These are phyloP conservation scores for Anastatus disparis DNA, from an alignment of 1,140 invertebrate species.

Conservation along the genomic window DNA sequence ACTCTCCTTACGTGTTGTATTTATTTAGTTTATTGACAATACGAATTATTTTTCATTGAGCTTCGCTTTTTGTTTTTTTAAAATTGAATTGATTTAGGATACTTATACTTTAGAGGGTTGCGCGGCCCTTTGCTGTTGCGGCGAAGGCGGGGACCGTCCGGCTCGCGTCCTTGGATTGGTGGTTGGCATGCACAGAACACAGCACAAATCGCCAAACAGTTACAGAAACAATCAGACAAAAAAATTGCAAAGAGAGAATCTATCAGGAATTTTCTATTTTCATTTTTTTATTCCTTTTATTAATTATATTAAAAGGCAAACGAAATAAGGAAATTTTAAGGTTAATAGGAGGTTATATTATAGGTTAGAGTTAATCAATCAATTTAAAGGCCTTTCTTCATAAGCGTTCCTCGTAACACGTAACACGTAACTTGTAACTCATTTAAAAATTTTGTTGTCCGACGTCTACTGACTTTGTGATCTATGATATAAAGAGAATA, in stretches of 20 bases:
- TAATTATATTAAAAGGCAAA: too few relatives aligned
- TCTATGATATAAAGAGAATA: too few relatives aligned
- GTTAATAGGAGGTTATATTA: not conserved
- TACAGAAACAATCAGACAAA: conserved; percentile 63
- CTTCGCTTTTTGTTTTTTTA: conserved; percentile 34
- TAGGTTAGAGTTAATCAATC: not conserved
- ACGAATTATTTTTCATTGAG: too few relatives aligned
- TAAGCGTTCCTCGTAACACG: too few relatives aligned
- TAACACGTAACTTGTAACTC: too few relatives aligned
- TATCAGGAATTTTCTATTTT: too few relatives aligned
- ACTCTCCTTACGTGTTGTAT: not conserved
- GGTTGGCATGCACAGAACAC: conserved; percentile 67
- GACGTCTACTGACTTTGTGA: too few relatives aligned
- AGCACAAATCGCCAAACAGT: conserved; percentile 67
- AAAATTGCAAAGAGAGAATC: conserved; percentile 44
- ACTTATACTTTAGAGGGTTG: conserved; percentile 68
- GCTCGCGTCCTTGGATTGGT: conserved; percentile 63
- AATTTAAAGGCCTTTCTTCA: too few relatives aligned
- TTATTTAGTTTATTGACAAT: not conserved
- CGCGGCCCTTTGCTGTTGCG: conserved; percentile 65
- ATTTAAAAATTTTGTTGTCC: too few relatives aligned
- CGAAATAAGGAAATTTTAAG: too few relatives aligned
- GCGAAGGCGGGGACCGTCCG: conserved; percentile 67
- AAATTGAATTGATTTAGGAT: conserved; percentile 53
- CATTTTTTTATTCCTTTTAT: too few relatives aligned